Evolutionary conservation across 2,888 invertebrate species (phyloP).

Genomic region (Folsomia candida): DNA sequence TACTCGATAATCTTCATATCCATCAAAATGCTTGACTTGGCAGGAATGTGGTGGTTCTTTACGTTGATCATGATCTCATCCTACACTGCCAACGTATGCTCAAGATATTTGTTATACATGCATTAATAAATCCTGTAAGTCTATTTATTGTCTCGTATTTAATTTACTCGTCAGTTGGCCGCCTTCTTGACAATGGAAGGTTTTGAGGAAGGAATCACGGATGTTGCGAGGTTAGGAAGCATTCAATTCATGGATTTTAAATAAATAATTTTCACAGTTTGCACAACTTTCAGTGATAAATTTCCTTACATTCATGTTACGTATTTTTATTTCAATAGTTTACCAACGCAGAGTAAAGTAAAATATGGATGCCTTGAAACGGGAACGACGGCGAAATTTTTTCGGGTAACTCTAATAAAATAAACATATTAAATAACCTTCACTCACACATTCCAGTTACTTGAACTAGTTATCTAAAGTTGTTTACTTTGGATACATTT

Average conservation of each 20-base stretch:
- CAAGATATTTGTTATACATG: too few relatives aligned
- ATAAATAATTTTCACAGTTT: not conserved
- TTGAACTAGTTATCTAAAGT: too few relatives aligned
- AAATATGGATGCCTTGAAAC: conserved; percentile 89
- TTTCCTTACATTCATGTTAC: too few relatives aligned
- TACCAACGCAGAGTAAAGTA: conserved; percentile 83
- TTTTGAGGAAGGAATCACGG: conserved; percentile 60
- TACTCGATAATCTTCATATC: conserved; percentile 3
- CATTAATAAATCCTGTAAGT: too few relatives aligned
- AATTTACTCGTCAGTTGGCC: too few relatives aligned
- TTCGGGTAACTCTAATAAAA: conserved; percentile 71
- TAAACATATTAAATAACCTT: conserved; percentile 50
- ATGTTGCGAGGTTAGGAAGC: conserved; percentile 40
- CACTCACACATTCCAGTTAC: too few relatives aligned
- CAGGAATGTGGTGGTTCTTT: conserved; percentile 74
- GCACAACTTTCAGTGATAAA: too few relatives aligned
- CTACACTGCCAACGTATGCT: conserved; percentile 91
- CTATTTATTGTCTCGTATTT: too few relatives aligned
- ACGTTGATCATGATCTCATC: conserved; percentile 93
- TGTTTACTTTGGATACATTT: too few relatives aligned
- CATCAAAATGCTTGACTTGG: not conserved
- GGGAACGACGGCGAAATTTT: conserved; percentile 92
- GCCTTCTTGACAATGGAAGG: conserved; percentile 89
- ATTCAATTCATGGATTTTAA: conserved; percentile 23
- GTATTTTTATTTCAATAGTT: too few relatives aligned